Conservation (phyloP, 2,113 vertebrate genomes). For the Apaloderma vittatum region DNA sequence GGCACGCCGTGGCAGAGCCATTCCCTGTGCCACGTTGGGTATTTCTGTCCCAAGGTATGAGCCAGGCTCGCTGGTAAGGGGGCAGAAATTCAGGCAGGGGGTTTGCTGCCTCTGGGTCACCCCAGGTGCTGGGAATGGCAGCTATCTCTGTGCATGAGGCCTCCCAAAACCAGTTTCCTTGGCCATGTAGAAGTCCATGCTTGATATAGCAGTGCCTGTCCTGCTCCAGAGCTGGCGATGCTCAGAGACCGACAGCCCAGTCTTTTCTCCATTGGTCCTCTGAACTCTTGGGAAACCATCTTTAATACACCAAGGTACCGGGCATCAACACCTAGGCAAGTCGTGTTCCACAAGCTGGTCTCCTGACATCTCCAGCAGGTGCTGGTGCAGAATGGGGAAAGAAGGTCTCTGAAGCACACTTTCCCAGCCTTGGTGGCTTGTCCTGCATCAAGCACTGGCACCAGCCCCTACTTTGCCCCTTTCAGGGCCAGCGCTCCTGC, state of each 20-base stretch:
- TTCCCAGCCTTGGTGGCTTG: background rate
- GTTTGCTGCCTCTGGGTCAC: background rate
- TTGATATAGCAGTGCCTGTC: background rate
- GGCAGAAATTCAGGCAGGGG: background rate
- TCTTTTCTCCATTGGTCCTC: background rate
- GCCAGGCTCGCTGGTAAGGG: background rate
- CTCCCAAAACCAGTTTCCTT: background rate
- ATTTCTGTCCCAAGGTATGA: background rate
- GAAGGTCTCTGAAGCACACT: background rate
- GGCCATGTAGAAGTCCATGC: background rate
- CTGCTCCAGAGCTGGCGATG: background rate
- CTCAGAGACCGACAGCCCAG: accelerated
- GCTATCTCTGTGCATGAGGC: accelerated
- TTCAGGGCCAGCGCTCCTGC: accelerated
- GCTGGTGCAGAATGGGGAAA: background rate
- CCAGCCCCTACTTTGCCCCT: background rate
- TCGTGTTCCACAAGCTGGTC: accelerated
- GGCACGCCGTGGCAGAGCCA: accelerated
- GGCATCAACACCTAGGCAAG: background rate
- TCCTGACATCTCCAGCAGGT: background rate
- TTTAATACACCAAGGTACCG: background rate
- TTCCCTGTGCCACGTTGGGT: accelerated
- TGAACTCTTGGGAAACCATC: background rate
- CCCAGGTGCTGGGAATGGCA: background rate
- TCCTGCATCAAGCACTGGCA: accelerated